phyloP scores from a whole-genome alignment of 2,113 vertebrate species.

The Poecilia latipinna region DNA sequence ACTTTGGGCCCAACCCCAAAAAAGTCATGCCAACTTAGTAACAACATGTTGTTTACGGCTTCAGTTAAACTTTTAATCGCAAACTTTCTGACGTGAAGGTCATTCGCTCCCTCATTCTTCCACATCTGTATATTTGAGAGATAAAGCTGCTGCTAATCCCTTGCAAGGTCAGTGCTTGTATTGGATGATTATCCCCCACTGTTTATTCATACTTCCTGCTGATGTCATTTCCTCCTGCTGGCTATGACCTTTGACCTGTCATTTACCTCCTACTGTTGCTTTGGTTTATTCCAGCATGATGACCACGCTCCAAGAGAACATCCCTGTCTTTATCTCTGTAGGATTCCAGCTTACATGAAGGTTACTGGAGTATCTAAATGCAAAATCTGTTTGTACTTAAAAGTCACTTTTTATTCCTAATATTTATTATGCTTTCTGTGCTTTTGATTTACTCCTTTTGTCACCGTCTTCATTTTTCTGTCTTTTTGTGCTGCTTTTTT shows the following conservation, averaged over 20 bases:
- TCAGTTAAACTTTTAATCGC: conserved; percentile 21
- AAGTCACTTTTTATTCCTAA: conserved; percentile 67
- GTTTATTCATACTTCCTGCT: conserved; percentile 79
- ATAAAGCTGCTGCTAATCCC: conserved; percentile 73
- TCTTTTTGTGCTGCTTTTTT: conserved; percentile 42
- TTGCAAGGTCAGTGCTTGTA: conserved; percentile 76
- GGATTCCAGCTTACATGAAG: conserved; percentile 63
- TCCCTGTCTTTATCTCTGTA: conserved; percentile 68
- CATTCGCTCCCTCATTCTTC: conserved; percentile 53
- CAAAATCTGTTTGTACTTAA: conserved; percentile 68
- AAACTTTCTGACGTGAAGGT: conserved; percentile 71
- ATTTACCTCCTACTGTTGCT: conserved; percentile 68
- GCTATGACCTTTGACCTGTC: conserved; percentile 72
- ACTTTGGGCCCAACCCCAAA: not conserved
- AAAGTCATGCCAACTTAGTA: not conserved
- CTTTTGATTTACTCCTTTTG: conserved; percentile 22
- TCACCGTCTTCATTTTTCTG: conserved; percentile 12
- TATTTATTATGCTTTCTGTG: conserved; percentile 25
- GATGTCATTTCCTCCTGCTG: conserved; percentile 78
- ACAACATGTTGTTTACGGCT: not conserved
- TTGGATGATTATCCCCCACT: conserved; percentile 74
- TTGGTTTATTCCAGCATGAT: conserved; percentile 55
- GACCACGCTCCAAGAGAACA: conserved; percentile 48
- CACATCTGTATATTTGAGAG: conserved; percentile 72
- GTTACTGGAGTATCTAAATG: conserved; percentile 67